These are phyloP conservation scores for Acanthurus lineatus DNA, from an alignment of 2,797 vertebrate genomes.

Conservation along the genomic window DNA sequence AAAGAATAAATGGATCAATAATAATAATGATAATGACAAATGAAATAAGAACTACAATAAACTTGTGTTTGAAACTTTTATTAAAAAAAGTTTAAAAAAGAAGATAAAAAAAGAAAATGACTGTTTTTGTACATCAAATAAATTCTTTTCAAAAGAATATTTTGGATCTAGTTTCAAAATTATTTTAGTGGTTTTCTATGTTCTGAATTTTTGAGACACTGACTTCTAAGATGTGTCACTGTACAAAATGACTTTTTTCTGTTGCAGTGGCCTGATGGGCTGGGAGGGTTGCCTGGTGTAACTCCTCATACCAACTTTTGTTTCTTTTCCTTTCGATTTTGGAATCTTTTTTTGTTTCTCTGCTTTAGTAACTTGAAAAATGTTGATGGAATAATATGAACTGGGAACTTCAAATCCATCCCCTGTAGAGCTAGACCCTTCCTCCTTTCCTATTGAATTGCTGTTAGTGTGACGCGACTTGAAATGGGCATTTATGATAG, in stretches of 20 bases:
- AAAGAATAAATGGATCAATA: slow-evolving; percentile 77
- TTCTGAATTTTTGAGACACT: slow-evolving; percentile 87
- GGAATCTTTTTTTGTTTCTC: slow-evolving; percentile 74
- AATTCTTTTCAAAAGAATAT: slow-evolving; percentile 96
- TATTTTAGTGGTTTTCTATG: slow-evolving; percentile 99
- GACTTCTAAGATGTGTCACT: slow-evolving; percentile 88
- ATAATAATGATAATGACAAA: slow-evolving; percentile 84
- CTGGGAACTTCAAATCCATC: slow-evolving; percentile 79
- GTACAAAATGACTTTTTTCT: slow-evolving; percentile 90
- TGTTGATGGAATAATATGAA: slow-evolving; percentile 85
- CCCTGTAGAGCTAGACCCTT: slow-evolving; percentile 92
- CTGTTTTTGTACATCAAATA: slow-evolving; percentile 99
- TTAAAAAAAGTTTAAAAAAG: slow-evolving; percentile 70
- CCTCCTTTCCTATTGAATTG: slow-evolving; percentile 93
- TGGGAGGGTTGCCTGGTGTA: slow-evolving; percentile 94
- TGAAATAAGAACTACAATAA: slow-evolving; percentile 90
- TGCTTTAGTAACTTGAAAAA: slow-evolving; percentile 90
- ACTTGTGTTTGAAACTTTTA: slow-evolving; percentile 94
- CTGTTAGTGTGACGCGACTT: slow-evolving; percentile 97
- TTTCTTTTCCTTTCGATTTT: slow-evolving; percentile 79
- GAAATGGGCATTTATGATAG: slow-evolving; percentile 95
- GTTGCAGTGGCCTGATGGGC: slow-evolving; percentile 88
- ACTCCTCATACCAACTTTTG: slow-evolving; percentile 84
- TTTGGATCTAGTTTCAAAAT: slow-evolving; percentile 99
- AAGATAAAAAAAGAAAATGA: slow-evolving; percentile 87